Evolutionary conservation across 2,797 vertebrate genomes (phyloP).

Genomic region (Labroides dimidiatus): DNA sequence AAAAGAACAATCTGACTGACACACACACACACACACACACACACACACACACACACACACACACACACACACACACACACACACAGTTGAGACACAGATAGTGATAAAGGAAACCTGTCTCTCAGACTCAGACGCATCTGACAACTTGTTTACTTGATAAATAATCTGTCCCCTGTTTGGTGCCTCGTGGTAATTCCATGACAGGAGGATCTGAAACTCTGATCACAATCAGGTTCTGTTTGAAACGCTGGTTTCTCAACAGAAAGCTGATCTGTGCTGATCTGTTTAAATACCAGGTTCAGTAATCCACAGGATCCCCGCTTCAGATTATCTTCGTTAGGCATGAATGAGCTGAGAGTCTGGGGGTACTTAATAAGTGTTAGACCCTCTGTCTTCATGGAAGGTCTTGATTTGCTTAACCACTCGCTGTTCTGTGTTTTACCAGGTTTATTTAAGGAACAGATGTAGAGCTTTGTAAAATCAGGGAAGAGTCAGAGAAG

Average conservation of each 20-base stretch:
- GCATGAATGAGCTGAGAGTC: background rate
- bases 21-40: background rate
- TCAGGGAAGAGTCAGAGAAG: no score
- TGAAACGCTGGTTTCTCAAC: constrained; percentile 7
- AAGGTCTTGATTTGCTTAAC: no score
- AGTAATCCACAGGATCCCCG: background rate
- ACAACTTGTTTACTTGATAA: background rate
- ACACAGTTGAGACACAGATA: background rate
- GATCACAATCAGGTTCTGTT: background rate
- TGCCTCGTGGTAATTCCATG: constrained; percentile 13
- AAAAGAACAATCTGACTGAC: background rate
- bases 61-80: background rate
- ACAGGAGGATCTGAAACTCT: background rate
- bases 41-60: background rate
- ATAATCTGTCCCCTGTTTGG: background rate
- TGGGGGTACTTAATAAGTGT: background rate
- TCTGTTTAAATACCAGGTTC: constrained; percentile 5
- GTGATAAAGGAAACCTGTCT: constrained; percentile 14
- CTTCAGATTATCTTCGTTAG: constrained; percentile 14
- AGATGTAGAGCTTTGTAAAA: no score
- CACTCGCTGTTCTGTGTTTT: no score
- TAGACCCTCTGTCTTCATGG: no score
- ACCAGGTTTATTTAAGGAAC: no score
- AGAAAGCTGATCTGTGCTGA: background rate
- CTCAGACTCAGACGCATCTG: background rate